Conservation (phyloP, 2,113 vertebrate genomes). For the Octodon degus region DNA sequence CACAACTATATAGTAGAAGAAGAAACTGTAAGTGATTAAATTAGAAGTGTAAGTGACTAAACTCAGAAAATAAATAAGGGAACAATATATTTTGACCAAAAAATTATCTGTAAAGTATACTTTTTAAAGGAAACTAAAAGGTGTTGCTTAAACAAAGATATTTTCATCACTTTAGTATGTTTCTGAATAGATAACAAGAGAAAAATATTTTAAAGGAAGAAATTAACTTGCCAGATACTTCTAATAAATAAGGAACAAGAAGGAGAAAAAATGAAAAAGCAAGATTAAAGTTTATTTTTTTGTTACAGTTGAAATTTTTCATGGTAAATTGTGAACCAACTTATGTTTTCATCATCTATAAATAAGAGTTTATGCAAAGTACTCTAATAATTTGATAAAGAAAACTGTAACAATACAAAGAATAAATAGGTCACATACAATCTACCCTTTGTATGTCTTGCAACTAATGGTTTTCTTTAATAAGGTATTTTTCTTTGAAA, state of each 20-base stretch:
- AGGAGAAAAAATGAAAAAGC: background rate
- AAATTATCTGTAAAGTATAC: background rate
- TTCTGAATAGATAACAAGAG: constrained; percentile 48
- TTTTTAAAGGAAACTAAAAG: background rate
- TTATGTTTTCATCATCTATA: background rate
- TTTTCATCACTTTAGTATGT: background rate
- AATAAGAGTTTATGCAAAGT: background rate
- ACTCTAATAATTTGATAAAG: background rate
- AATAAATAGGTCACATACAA: background rate
- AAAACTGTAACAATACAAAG: background rate
- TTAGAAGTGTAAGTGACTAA: background rate
- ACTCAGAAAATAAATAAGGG: background rate
- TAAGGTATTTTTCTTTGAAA: background rate
- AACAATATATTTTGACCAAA: constrained; percentile 50
- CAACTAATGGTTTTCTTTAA: background rate
- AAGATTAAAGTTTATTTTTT: constrained; percentile 12
- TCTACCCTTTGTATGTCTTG: background rate
- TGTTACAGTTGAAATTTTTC: background rate
- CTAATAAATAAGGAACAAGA: background rate
- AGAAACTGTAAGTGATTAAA: background rate
- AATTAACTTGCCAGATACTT: background rate
- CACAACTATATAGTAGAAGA: background rate
- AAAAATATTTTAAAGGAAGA: constrained; percentile 5
- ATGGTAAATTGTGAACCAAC: background rate
- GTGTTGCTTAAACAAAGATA: background rate